Evolutionary conservation across 53 echinoderm and acorn worm species (phyloP), one percentile per base, ranked within the genome.

Genomic region (Temnopleurus reevesii): DNA sequence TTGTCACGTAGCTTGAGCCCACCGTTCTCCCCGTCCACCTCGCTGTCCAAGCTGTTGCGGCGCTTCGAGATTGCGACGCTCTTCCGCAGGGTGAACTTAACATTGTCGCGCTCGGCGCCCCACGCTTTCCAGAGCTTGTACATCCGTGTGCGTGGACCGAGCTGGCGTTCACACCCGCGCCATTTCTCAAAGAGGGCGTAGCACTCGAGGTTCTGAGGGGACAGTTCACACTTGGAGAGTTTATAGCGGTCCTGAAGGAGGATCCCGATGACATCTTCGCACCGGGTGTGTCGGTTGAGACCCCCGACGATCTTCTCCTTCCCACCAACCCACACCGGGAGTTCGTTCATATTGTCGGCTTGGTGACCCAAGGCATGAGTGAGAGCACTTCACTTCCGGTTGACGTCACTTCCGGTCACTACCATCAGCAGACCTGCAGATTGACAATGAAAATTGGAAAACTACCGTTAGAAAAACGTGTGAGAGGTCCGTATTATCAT

Each of bases 91-190:
- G 92, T 91, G 79, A 99, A 99, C 35, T 93, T 89, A 15, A 99
- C 99, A 65, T 99, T 93, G 56, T 84, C 91, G 55, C 92, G 93
- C 36, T 99, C 99, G 28, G 91, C 81, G 25, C 93, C 96, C 99
- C 99, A 99, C 34, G 96, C 91, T 53, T 96, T 94, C 99, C 99
- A 99, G 15, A 99, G 86, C 90, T 96, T 99, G 86, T 94, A 94
- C 24, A 99, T 91, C 49, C 93, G 93, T 23, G 94, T 96, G 41
- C 90, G 83, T 4, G 94, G 96, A 41, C 94, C 90, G 10, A 99
- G 87, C 57, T 93, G 76, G 45, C 99, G 89, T 77, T 99, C 94
- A 76, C 99, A 99, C 19, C 94, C 99, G 25, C 99, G 79, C 99
- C 99, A 99, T 30, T 91, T 94, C 77, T 99, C 99, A 63, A 93